Conservation (phyloP, 1,140 invertebrate genomes). For the Drosophila fuyamai region DNA sequence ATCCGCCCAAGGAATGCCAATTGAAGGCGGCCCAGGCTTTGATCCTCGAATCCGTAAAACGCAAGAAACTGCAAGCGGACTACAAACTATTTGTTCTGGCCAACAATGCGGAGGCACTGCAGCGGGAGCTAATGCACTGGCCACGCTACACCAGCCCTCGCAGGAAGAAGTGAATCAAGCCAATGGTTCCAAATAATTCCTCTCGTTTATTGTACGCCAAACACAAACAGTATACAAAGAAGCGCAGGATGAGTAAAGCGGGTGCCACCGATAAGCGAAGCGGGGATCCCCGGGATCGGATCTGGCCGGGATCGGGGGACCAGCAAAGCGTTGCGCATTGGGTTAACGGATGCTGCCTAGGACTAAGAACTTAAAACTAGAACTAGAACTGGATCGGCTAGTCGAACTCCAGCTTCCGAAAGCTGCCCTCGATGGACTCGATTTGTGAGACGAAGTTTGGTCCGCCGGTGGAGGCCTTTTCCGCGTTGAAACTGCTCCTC, state of each 20-base stretch:
- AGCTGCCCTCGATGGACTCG: slow-evolving; percentile 87
- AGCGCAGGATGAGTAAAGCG: slow-evolving; percentile 76
- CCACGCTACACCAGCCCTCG: slow-evolving; percentile 39
- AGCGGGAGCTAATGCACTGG: slow-evolving; percentile 40
- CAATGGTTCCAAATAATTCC: slow-evolving; percentile 36
- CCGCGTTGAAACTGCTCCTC: slow-evolving; percentile 85
- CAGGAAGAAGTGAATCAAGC: slow-evolving; percentile 23
- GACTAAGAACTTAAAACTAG: slow-evolving; percentile 45
- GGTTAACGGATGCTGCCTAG: slow-evolving; percentile 64
- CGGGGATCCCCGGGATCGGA: slow-evolving; percentile 40
- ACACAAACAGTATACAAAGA: slow-evolving; percentile 64
- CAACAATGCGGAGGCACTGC: slow-evolving; percentile 45
- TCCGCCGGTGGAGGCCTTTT: slow-evolving; percentile 70
- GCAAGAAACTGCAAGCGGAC: slow-evolving; percentile 49
- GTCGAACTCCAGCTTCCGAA: slow-evolving; percentile 90
- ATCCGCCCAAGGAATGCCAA: slow-evolving; percentile 52
- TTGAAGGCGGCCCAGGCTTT: slow-evolving; percentile 53
- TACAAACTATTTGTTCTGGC: slow-evolving; percentile 15
- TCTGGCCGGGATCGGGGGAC: slow-evolving; percentile 32
- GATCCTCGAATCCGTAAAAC: slow-evolving; percentile 63
- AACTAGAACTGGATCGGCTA: slow-evolving; percentile 70
- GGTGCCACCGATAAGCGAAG: slow-evolving; percentile 74
- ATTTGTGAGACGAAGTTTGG: slow-evolving; percentile 82
- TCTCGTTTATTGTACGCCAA: slow-evolving; percentile 71
- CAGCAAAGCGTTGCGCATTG: slow-evolving; percentile 60